These are phyloP conservation scores for Asobara japonica DNA, from an alignment of 1,140 invertebrate genomes.

Conservation along the genomic window DNA sequence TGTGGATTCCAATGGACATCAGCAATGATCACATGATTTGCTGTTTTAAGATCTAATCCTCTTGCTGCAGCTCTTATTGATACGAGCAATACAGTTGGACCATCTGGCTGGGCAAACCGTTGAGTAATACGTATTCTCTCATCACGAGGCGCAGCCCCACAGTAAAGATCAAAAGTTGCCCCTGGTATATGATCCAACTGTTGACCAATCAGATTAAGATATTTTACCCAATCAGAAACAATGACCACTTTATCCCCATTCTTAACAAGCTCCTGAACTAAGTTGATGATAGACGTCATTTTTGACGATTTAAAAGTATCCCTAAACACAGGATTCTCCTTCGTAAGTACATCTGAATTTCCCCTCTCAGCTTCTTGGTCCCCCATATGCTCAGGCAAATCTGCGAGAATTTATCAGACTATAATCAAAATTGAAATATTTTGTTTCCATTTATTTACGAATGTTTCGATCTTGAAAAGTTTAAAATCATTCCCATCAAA, in stretches of 20 bases:
- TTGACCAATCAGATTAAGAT: conserved; percentile 75
- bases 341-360: conserved; percentile 61
- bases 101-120: conserved; percentile 73
- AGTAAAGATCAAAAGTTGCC: conserved; percentile 71
- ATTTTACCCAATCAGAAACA: conserved; percentile 87
- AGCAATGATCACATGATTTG: conserved; percentile 87
- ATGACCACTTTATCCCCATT: conserved; percentile 80
- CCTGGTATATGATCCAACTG: conserved; percentile 67
- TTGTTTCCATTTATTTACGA: conserved; percentile 64
- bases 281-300: conserved; percentile 71
- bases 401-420: conserved; percentile 58
- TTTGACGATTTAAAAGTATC: conserved; percentile 72
- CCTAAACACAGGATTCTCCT: conserved; percentile 77
- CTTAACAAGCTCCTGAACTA: conserved; percentile 66
- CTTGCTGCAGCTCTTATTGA: conserved; percentile 91
- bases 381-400: too few relatives aligned
- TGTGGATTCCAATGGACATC: conserved; percentile 98
- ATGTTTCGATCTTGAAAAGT: conserved; percentile 71
- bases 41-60: conserved; percentile 89
- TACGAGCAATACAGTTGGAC: conserved; percentile 75
- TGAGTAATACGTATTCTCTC: conserved; percentile 78
- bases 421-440: conserved; percentile 49
- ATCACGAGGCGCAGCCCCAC: conserved; percentile 73
- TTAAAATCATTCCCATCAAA: too few relatives aligned
- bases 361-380: conserved; percentile 50